phyloP scores from a whole-genome alignment of 1,140 invertebrate species.

The Polypedilum pembai region DNA sequence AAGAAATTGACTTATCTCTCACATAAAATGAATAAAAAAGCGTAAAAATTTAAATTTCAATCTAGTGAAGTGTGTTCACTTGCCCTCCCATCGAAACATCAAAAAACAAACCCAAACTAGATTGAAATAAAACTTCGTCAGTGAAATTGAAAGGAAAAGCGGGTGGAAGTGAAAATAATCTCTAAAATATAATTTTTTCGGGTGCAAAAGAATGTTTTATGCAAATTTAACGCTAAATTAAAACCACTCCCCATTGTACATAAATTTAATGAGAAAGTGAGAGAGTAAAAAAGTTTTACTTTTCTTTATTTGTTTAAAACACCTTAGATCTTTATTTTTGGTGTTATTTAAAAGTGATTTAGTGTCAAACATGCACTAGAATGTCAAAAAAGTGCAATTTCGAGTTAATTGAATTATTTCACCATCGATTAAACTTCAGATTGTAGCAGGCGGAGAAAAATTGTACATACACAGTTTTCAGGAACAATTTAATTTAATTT shows the following conservation, averaged over 20 bases:
- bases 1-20: not conserved
- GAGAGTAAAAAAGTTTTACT: not conserved
- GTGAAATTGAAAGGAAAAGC: too few relatives aligned
- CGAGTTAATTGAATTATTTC: slow-evolving; percentile 21
- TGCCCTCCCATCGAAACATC: not conserved
- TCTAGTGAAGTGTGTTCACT: not conserved
- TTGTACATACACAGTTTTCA: not conserved
- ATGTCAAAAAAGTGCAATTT: too few relatives aligned
- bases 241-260: not conserved
- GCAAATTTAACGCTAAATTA: slow-evolving; percentile 24
- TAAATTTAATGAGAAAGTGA: not conserved
- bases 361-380: not conserved
- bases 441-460: not conserved
- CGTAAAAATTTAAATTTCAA: slow-evolving; percentile 13
- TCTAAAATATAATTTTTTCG: not conserved
- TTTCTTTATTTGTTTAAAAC: not conserved
- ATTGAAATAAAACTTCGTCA: too few relatives aligned
- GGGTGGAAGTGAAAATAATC: not conserved
- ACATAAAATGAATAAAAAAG: not conserved
- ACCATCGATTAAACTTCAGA: not conserved
- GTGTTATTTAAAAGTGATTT: not conserved
- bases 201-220: slow-evolving; percentile 21
- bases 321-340: not conserved
- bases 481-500: slow-evolving; percentile 29
- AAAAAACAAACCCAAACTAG: too few relatives aligned